Evolutionary conservation across 2,113 vertebrate genomes (phyloP).

Genomic region (Noturus placidus): DNA sequence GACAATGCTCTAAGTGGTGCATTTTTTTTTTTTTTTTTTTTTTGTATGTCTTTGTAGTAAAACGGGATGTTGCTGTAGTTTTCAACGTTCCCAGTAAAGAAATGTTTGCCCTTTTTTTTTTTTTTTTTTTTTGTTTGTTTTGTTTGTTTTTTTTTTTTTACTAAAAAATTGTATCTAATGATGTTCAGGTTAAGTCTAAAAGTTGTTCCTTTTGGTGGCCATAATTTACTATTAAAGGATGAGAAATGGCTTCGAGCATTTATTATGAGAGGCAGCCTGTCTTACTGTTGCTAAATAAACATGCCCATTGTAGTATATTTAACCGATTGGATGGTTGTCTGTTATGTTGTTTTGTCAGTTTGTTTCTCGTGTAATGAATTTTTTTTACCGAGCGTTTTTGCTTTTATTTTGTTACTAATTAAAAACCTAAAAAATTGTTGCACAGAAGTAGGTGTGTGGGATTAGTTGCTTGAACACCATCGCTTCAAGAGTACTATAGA

Average conservation of each 20-base stretch:
- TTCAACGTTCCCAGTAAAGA: conserved; percentile 42
- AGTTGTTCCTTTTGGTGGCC: conserved; percentile 39
- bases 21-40: too few relatives aligned
- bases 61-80: conserved; percentile 48
- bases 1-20: conserved; percentile 54
- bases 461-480: background rate
- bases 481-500: conserved; percentile 11
- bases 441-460: conserved; percentile 15
- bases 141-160: conserved; percentile 12
- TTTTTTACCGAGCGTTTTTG: conserved; percentile 34
- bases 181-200: conserved; percentile 22
- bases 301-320: conserved; percentile 50
- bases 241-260: conserved; percentile 20
- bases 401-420: conserved; percentile 42
- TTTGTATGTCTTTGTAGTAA: conserved; percentile 56
- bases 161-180: conserved; percentile 31
- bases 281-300: conserved; percentile 52
- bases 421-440: conserved; percentile 22
- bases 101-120: conserved; percentile 6
- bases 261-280: conserved; percentile 44
- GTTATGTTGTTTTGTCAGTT: conserved; percentile 30
- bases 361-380: conserved; percentile 38
- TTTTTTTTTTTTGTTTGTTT: conserved; percentile 5
- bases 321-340: conserved; percentile 41
- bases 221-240: conserved; percentile 36